A percentile compares a stretch with the other conserved stretches of the same genome.
These are phyloP conservation scores for Sardinella longiceps DNA, from an alignment of 2,797 vertebrate species.

Conservation along the genomic window DNA sequence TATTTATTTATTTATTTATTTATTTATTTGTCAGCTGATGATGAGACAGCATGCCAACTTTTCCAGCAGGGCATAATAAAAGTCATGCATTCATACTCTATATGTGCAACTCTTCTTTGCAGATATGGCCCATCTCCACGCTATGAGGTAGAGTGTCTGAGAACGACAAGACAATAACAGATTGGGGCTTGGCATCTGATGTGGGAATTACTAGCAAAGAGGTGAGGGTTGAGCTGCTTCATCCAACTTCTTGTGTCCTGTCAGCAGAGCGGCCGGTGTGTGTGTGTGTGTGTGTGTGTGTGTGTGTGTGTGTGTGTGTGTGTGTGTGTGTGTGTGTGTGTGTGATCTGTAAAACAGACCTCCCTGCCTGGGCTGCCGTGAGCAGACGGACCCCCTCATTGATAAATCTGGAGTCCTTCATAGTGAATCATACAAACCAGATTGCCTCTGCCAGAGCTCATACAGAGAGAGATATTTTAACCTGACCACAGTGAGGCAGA, in stretches of 20 bases:
- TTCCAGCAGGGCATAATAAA: background rate
- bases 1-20: too few species aligned
- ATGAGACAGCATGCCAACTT: background rate
- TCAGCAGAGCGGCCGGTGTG: background rate
- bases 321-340: too few species aligned
- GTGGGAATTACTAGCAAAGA: background rate
- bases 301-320: too few species aligned
- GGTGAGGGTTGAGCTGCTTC: background rate
- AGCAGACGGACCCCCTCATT: conserved; percentile 35
- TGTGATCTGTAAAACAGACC: conserved; percentile 31
- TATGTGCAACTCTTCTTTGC: background rate
- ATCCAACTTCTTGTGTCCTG: background rate
- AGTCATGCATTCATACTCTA: background rate
- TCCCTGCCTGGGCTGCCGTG: background rate
- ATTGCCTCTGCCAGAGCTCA: conserved; percentile 58
- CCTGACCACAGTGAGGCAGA: conserved; percentile 40
- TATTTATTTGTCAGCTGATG: background rate
- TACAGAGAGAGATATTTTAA: conserved; percentile 56
- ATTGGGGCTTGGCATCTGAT: background rate
- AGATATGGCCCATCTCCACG: background rate
- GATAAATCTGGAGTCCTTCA: conserved; percentile 46
- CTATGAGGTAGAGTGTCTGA: background rate
- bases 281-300: too few species aligned
- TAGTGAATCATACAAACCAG: conserved; percentile 53
- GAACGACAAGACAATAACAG: background rate